Conservation (phyloP, 2,113 vertebrate genomes). For the zebrafish (Danio rerio) region DNA sequence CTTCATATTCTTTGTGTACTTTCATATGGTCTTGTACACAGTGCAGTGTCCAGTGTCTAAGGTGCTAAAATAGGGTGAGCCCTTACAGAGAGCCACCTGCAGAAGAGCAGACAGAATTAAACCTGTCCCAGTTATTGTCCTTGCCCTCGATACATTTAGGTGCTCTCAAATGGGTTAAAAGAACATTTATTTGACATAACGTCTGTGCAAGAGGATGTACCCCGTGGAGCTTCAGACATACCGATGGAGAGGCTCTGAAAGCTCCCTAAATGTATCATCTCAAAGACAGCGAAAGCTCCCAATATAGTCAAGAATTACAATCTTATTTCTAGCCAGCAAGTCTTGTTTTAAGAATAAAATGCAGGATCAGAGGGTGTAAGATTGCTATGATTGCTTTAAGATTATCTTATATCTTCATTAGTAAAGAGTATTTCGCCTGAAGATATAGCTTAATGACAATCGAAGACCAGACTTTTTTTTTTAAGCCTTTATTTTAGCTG, state of each 20-base stretch:
- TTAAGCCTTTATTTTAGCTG: too few relatives aligned
- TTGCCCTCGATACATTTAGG: slow-evolving; percentile 44
- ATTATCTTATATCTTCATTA: background rate
- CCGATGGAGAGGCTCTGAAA: background rate
- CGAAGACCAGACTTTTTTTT: too few relatives aligned
- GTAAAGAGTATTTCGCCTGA: too few relatives aligned
- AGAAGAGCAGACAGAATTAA: slow-evolving; percentile 47
- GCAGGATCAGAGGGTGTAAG: too few relatives aligned
- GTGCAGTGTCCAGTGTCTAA: slow-evolving; percentile 2
- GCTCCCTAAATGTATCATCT: background rate
- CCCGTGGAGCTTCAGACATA: background rate
- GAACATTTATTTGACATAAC: slow-evolving; percentile 6
- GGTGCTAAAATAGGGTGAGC: slow-evolving; percentile 39
- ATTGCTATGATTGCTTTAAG: too few relatives aligned
- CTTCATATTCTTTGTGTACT: background rate
- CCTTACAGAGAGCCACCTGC: slow-evolving; percentile 47
- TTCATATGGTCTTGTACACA: background rate
- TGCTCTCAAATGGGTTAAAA: slow-evolving; percentile 47
- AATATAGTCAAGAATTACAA: too few relatives aligned
- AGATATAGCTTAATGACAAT: too few relatives aligned
- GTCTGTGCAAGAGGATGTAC: background rate
- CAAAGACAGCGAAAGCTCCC: too few relatives aligned
- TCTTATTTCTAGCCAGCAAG: too few relatives aligned
- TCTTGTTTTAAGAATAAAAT: too few relatives aligned
- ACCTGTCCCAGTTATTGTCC: slow-evolving; percentile 53